Conservation (phyloP, 2,888 invertebrate species). For the Steromphala cineraria region DNA sequence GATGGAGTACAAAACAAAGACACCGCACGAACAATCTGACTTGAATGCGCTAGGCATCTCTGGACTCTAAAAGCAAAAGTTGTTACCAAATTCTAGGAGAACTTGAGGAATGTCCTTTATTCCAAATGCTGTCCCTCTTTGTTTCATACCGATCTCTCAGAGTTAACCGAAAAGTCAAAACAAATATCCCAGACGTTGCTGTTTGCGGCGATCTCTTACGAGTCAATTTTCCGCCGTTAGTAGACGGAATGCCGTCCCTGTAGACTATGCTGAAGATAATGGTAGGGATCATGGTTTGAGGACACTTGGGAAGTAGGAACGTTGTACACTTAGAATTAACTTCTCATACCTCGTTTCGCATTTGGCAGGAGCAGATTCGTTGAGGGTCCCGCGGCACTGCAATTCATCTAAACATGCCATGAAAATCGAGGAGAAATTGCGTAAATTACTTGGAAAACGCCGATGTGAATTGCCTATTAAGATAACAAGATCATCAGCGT, state of each 20-base stretch:
- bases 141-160: not conserved
- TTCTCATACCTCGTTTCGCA: constrained; percentile 17
- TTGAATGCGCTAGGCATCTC: not conserved
- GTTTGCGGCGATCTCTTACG: not conserved
- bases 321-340: constrained; percentile 10
- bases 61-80: constrained; percentile 9
- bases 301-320: not conserved
- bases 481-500: constrained; percentile 18
- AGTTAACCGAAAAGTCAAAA: constrained; percentile 15
- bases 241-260: not conserved
- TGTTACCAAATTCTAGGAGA: constrained; percentile 16
- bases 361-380: not conserved
- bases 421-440: constrained; percentile 7
- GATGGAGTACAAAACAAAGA: not conserved
- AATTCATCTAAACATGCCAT: constrained; percentile 13
- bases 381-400: not conserved
- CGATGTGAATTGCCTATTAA: constrained; percentile 8
- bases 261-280: not conserved
- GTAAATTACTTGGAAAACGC: constrained; percentile 15
- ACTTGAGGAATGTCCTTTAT: constrained; percentile 7
- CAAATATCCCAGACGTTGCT: not conserved
- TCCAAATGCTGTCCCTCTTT: constrained; percentile 2
- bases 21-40: not conserved
- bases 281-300: not conserved
- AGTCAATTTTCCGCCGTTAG: constrained; percentile 16